These are phyloP conservation scores for Luperina nickerlii DNA, from an alignment of 2,888 invertebrate species.

Conservation along the genomic window DNA sequence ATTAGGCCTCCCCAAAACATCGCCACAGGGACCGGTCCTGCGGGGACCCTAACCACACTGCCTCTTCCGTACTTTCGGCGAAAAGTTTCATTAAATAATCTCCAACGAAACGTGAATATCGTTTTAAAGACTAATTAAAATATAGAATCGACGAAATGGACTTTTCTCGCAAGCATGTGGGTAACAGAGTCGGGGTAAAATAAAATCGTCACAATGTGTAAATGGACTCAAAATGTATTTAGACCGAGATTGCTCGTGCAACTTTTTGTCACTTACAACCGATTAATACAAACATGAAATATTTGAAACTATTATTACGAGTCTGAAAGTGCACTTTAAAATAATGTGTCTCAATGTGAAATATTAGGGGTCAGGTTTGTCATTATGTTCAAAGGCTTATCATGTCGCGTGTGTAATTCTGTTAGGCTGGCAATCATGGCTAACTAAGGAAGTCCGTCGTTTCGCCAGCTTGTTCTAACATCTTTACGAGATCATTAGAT, in stretches of 20 bases:
- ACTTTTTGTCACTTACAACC: background rate
- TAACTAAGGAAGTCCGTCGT: slow-evolving; percentile 23
- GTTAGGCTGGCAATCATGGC: background rate
- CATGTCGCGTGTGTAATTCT: background rate
- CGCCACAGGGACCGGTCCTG: background rate
- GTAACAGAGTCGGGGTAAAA: background rate
- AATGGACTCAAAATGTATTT: slow-evolving; percentile 26
- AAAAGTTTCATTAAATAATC: background rate
- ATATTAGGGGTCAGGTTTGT: background rate
- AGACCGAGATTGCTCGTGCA: background rate
- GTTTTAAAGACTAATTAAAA: background rate
- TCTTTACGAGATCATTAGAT: background rate
- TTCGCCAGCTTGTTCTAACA: slow-evolving; percentile 21
- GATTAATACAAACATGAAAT: background rate
- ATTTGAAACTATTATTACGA: background rate
- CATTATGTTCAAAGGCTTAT: background rate
- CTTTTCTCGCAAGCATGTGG: background rate
- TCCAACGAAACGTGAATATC: background rate
- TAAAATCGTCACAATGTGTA: slow-evolving; percentile 1
- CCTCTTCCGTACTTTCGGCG: background rate
- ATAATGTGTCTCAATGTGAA: background rate
- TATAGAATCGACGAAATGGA: background rate
- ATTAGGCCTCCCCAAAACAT: background rate
- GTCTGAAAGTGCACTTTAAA: background rate
- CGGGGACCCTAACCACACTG: too few relatives aligned